Evolutionary conservation across 2,888 invertebrate species (phyloP).

Genomic region (Diarsia mendica): DNA sequence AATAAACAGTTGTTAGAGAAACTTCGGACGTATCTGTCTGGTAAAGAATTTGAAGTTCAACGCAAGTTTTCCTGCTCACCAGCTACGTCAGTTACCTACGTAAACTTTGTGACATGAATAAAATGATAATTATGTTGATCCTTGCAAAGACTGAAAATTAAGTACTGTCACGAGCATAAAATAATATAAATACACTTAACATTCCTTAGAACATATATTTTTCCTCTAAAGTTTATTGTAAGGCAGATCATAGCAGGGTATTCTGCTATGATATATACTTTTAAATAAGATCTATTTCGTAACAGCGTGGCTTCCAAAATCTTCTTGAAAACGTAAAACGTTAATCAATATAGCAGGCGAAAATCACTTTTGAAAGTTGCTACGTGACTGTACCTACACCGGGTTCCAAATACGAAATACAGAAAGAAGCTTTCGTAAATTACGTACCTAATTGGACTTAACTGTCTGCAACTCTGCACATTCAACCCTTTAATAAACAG

Average conservation of each 20-base stretch:
- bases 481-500: conserved; percentile 29
- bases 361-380: too few relatives aligned
- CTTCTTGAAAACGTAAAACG: too few relatives aligned
- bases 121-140: not conserved
- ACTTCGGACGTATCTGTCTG: not conserved
- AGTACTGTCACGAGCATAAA: not conserved
- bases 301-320: too few relatives aligned
- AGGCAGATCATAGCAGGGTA: too few relatives aligned
- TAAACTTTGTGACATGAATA: not conserved
- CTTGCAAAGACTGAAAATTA: not conserved
- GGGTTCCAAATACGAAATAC: not conserved
- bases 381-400: too few relatives aligned
- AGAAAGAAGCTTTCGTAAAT: conserved; percentile 19
- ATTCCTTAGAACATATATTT: too few relatives aligned
- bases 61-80: too few relatives aligned
- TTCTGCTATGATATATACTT: too few relatives aligned
- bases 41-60: not conserved
- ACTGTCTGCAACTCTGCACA: not conserved
- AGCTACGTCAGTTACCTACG: not conserved
- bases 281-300: too few relatives aligned
- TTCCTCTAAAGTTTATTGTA: not conserved
- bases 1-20: not conserved
- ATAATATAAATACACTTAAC: not conserved
- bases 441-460: conserved; percentile 8
- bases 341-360: too few relatives aligned